Conservation (phyloP, 1,140 invertebrate species). For the Sesamia nonagrioides region DNA sequence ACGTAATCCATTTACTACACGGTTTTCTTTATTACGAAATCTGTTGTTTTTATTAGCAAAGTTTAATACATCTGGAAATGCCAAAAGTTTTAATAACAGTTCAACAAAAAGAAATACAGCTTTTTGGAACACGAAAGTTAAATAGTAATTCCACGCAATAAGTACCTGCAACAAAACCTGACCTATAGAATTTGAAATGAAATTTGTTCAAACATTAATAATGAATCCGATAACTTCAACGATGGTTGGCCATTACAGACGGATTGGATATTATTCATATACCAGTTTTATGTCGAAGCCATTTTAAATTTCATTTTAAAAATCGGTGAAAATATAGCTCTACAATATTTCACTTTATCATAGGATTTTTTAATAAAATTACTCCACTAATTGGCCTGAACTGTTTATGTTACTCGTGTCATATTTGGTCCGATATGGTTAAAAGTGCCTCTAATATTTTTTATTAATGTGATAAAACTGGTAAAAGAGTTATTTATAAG, state of each 20-base stretch:
- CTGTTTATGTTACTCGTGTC: background rate
- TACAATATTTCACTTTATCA: background rate
- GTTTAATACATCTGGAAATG: too few species aligned
- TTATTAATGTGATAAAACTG: too few species aligned
- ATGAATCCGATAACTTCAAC: background rate
- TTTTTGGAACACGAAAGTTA: too few species aligned
- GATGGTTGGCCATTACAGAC: background rate
- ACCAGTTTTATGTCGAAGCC: background rate
- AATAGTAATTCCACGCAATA: too few species aligned
- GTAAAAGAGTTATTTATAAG: too few species aligned
- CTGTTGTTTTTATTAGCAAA: too few species aligned
- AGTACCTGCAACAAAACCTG: too few species aligned
- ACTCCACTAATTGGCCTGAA: background rate
- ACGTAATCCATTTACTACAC: too few species aligned
- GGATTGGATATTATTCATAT: background rate
- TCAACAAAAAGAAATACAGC: too few species aligned
- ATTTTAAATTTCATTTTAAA: background rate
- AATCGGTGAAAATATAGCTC: background rate
- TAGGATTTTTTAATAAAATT: background rate
- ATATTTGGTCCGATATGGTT: background rate
- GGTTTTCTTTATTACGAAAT: too few species aligned
- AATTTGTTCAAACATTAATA: background rate
- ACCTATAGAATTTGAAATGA: background rate
- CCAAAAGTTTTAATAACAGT: too few species aligned
- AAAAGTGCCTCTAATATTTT: background rate